Base-by-base conservation (phyloP, 2,797 vertebrate species). In the Myripristis murdjan region DNA sequence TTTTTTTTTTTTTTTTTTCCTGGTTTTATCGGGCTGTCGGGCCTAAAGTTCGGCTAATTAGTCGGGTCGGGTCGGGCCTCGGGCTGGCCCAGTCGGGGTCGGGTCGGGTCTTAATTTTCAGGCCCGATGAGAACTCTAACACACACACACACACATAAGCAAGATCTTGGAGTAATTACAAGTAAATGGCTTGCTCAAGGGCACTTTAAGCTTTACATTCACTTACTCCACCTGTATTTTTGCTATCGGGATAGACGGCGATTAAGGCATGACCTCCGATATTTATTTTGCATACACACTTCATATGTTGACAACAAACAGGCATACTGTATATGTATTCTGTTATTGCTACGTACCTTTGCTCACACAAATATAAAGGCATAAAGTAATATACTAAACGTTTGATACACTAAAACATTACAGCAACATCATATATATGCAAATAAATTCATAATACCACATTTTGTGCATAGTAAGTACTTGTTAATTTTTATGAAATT, bases 361-460 rank as follows among this genome's bases (percentile, higher is more conserved):
- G 39, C 41, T 35, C 12, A 43, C 23, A 37, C 2, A 1, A 52
- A 37, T 68, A 56, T 65, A 64, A 67, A 37, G 6, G 52, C 60
- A 60, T 22, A 60, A 6, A 37, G n/a, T 65, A 62, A 67, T 46
- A 23, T 39, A 14, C 2, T 7, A 39, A 39, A 11, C 9, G 10
- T 10, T n/a, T n/a, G n/a, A n/a, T n/a, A n/a, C n/a, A n/a, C 12
- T 2, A 46, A 8, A 46, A 16, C 43, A 18, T n/a, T n/a, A n/a
- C n/a, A n/a, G n/a, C n/a, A 0, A 56, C 83, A 28, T 57, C 57
- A 14, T 64, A 65, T 52, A 4, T 66, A 80, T 83, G 48, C 18
- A 5, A 65, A 64, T 49, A 5, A 58, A 28, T 62, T 20, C 53
- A 2, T 24, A 59, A 48, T 35, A 31, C 31, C 16, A 47, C 10